Conservation (phyloP, 2,888 invertebrate genomes). For the Anorthoa munda region DNA sequence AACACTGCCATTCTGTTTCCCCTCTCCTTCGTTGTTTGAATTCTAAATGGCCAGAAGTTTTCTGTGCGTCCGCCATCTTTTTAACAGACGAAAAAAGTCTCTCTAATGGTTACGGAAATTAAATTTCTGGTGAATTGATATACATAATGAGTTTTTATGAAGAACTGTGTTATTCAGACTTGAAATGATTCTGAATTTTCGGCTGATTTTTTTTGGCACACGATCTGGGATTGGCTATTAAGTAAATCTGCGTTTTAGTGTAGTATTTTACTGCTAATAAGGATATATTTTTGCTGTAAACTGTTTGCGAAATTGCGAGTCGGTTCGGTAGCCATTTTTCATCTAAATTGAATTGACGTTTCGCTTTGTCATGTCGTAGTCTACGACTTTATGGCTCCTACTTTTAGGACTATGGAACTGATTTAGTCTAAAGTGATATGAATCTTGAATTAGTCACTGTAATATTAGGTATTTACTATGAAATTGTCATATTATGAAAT, state of each 20-base stretch:
- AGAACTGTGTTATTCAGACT: constrained; percentile 51
- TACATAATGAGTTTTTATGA: constrained; percentile 66
- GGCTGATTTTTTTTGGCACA: constrained; percentile 27
- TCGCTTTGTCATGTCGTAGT: background rate
- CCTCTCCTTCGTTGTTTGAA: constrained; percentile 86
- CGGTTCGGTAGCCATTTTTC: constrained; percentile 35
- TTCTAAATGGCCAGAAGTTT: constrained; percentile 83
- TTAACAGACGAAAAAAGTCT: constrained; percentile 72
- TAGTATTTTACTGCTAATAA: constrained; percentile 48
- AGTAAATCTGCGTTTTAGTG: constrained; percentile 35
- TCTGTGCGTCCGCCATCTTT: constrained; percentile 70
- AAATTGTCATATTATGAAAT: no score
- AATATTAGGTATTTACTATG: no score
- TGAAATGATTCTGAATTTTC: constrained; percentile 34
- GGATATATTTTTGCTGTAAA: constrained; percentile 35
- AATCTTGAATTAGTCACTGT: background rate
- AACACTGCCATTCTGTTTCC: constrained; percentile 82
- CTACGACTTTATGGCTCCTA: background rate
- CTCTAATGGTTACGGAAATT: constrained; percentile 74
- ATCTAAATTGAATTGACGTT: constrained; percentile 48
- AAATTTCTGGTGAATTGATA: constrained; percentile 69
- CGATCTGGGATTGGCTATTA: constrained; percentile 14
- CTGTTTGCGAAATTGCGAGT: constrained; percentile 30
- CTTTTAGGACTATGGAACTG: background rate
- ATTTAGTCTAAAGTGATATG: background rate